Evolutionary conservation across 2,113 vertebrate species (phyloP).

Genomic region (Menidia beryllina): DNA sequence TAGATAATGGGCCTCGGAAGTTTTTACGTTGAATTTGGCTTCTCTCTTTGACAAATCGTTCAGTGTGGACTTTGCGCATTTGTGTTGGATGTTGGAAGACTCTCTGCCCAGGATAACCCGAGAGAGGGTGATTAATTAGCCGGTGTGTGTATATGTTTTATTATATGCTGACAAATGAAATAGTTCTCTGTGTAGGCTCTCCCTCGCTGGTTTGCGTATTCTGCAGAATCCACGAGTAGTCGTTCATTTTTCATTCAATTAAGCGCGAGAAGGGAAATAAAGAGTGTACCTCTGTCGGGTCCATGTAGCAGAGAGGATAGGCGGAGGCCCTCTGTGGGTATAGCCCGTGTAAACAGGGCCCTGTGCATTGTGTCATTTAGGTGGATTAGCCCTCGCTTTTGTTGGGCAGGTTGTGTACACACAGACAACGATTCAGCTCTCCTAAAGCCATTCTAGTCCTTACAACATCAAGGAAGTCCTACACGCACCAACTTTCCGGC

Average conservation of each 20-base stretch:
- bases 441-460: slow-evolving; percentile 71
- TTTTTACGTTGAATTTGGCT: neutral
- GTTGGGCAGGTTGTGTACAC: slow-evolving; percentile 75
- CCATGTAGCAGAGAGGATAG: slow-evolving; percentile 41
- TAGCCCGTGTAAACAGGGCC: slow-evolving; percentile 81
- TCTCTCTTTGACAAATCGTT: neutral
- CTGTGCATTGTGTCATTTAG: slow-evolving; percentile 80
- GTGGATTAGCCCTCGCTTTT: slow-evolving; percentile 82
- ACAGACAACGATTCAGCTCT: slow-evolving; percentile 74
- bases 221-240: neutral
- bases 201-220: slow-evolving; percentile 3
- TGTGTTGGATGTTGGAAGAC: neutral
- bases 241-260: slow-evolving; percentile 2
- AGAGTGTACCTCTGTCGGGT: slow-evolving; percentile 39
- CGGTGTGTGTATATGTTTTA: neutral
- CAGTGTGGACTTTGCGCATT: neutral
- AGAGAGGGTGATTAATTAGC: neutral
- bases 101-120: neutral
- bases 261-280: neutral
- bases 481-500: slow-evolving; percentile 52
- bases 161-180: neutral
- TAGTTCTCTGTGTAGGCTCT: neutral
- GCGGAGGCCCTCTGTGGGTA: slow-evolving; percentile 70
- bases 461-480: slow-evolving; percentile 73
- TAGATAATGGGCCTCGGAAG: neutral